phyloP scores from a whole-genome alignment of 2,113 vertebrate species.

The Galeopterus variegatus region DNA sequence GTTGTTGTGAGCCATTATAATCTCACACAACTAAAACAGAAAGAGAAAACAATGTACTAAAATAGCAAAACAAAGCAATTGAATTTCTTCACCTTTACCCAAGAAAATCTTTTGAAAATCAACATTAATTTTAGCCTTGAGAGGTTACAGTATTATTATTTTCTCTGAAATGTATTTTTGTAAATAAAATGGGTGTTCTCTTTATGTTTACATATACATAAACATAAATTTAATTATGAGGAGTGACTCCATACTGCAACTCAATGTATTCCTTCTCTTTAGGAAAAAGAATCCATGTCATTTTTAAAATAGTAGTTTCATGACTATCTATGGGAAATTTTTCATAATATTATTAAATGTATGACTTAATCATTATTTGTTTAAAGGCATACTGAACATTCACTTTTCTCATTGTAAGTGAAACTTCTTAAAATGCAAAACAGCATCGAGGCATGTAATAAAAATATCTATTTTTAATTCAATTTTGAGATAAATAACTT shows the following conservation, averaged over 20 bases:
- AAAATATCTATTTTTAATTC: neutral
- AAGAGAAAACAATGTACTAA: neutral
- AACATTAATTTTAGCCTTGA: neutral
- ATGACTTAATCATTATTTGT: neutral
- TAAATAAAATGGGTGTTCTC: neutral
- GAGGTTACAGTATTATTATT: neutral
- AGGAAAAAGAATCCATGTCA: neutral
- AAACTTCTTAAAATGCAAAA: neutral
- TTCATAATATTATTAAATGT: neutral
- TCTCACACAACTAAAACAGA: neutral
- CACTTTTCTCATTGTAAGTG: neutral
- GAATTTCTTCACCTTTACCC: neutral
- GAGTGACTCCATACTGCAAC: neutral
- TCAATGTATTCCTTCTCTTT: neutral
- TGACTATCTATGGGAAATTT: neutral
- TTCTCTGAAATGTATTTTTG: neutral
- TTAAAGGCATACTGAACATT: neutral
- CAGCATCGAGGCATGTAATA: neutral
- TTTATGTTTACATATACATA: neutral
- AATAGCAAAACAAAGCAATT: neutral
- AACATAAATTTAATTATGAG: neutral
- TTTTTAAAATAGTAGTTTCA: neutral
- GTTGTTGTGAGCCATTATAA: neutral
- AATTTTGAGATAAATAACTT: neutral
- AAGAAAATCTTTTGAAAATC: neutral